Conservation (phyloP, 2,888 invertebrate species). For the Macaria notata region DNA sequence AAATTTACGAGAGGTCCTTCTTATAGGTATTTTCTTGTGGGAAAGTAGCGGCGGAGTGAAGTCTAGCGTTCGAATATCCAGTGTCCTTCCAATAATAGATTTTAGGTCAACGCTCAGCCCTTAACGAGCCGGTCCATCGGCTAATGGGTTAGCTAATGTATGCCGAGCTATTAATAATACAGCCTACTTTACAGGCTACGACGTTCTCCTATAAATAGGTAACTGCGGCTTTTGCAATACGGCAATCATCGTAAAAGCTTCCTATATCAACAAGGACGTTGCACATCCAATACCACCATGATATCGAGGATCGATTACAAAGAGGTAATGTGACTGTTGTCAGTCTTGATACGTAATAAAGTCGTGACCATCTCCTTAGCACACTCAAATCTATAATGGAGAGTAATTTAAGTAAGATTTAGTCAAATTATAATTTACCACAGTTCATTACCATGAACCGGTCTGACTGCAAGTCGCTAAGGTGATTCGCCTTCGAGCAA, state of each 20-base stretch:
- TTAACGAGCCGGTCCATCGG: conserved; percentile 57
- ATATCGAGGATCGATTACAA: conserved; percentile 8
- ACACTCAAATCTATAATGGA: conserved; percentile 5
- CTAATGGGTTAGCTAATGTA: conserved; percentile 66
- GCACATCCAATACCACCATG: conserved; percentile 9
- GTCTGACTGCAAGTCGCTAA: conserved; percentile 38
- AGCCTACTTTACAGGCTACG: conserved; percentile 49
- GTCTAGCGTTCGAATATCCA: conserved; percentile 29
- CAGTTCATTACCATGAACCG: conserved; percentile 25
- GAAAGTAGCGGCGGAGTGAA: conserved; percentile 8
- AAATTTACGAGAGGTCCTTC: conserved; percentile 5
- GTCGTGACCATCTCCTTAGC: conserved; percentile 1
- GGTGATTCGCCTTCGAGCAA: conserved; percentile 49
- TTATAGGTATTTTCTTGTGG: conserved; percentile 3
- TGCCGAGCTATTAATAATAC: conserved; percentile 64
- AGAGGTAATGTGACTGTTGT: conserved; percentile 1
- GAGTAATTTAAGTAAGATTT: conserved; percentile 9
- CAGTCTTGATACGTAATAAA: conserved; percentile 6
- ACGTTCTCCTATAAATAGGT: conserved; percentile 43
- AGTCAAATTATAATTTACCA: conserved; percentile 20
- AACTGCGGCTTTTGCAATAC: conserved; percentile 24
- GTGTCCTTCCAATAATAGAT: conserved; percentile 56
- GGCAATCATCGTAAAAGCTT: conserved; percentile 27
- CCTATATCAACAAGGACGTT: conserved; percentile 15
- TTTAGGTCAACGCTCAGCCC: conserved; percentile 62